Evolutionary conservation across 2,797 vertebrate genomes (phyloP), one percentile per base, ranked within the genome.

Genomic region (Pseudotriccus pelzelni): DNA sequence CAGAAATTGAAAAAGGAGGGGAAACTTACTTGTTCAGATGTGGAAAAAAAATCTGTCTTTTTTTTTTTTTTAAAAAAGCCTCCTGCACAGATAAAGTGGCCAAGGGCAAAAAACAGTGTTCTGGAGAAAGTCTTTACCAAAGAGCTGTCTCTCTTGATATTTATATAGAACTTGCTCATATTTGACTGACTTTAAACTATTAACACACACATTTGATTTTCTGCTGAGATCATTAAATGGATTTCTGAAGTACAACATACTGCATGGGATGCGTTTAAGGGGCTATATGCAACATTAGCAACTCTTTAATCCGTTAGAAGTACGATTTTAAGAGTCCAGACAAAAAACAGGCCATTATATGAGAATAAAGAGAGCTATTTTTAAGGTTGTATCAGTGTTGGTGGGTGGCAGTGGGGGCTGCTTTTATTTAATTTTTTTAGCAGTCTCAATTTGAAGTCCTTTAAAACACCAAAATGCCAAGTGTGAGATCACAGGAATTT

Each of bases 1-100:
- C 82, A 93, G 49, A 93, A 94, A 89, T 21, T 83, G 72, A 79
- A 96, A 93, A 96, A 82, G 49, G n/a, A 92, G 69, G 87, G 43
- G 76, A 85, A 95, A 83, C 49, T 70, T 96, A 75, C 34, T 84
- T 93, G 68, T 75, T 89, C 88, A 50, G 68, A 88, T 37, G 34
- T 67, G 64, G 75, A 89, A 92, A 78, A 94, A 94, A 93, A 95
- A 93, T 77, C 20, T 37, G 47, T 63, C 56, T 68, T 68, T 90
- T 87, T 67, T 32, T 46, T 41, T 41, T 41, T 46, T 90, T 82
- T 59, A 25, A 43, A 39, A 94, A 93, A 90, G 41, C 17, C 56
- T 93, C 32, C 56, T 36, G 52, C 34, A 56, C 32, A 70, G 70
- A 84, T 36, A 84, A 94, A 84, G 93, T 49, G 56, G 59, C 77